phyloP scores from a whole-genome alignment of 2,888 invertebrate species.

The Drosophila seclusa region DNA sequence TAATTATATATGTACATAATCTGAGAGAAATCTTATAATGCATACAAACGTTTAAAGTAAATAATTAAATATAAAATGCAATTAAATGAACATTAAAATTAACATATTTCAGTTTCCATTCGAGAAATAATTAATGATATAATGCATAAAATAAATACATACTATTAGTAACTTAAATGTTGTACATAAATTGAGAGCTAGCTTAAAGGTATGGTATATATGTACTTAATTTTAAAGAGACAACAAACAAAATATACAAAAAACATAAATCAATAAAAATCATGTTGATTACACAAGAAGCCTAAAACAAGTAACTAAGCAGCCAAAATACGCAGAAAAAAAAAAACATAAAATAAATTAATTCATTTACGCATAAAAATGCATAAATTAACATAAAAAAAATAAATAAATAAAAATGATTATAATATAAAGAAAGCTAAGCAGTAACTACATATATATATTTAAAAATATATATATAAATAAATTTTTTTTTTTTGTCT shows the following conservation, averaged over 20 bases:
- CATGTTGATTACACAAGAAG: slow-evolving; percentile 53
- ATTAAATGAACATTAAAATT: slow-evolving; percentile 10
- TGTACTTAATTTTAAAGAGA: slow-evolving; percentile 59
- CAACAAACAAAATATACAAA: background rate
- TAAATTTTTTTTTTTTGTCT: slow-evolving; percentile 49
- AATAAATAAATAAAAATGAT: slow-evolving; percentile 1
- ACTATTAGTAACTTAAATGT: slow-evolving; percentile 75
- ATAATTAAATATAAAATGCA: slow-evolving; percentile 21
- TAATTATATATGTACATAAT: slow-evolving; percentile 48
- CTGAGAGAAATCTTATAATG: slow-evolving; percentile 21
- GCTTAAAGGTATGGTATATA: slow-evolving; percentile 54
- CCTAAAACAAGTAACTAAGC: slow-evolving; percentile 56
- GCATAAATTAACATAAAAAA: background rate
- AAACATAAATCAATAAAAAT: slow-evolving; percentile 7
- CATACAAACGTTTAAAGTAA: slow-evolving; percentile 4
- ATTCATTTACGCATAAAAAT: slow-evolving; percentile 11
- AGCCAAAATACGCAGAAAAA: slow-evolving; percentile 56
- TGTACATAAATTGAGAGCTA: slow-evolving; percentile 72
- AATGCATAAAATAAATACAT: slow-evolving; percentile 22
- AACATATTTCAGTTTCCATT: slow-evolving; percentile 9
- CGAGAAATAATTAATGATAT: slow-evolving; percentile 12
- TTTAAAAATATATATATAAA: slow-evolving; percentile 16
- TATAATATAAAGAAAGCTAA: slow-evolving; percentile 4
- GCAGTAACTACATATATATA: slow-evolving; percentile 8
- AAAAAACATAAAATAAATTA: slow-evolving; percentile 6